Evolutionary conservation across 2,797 vertebrate genomes (phyloP).

Genomic region (Meriones psammophilus): DNA sequence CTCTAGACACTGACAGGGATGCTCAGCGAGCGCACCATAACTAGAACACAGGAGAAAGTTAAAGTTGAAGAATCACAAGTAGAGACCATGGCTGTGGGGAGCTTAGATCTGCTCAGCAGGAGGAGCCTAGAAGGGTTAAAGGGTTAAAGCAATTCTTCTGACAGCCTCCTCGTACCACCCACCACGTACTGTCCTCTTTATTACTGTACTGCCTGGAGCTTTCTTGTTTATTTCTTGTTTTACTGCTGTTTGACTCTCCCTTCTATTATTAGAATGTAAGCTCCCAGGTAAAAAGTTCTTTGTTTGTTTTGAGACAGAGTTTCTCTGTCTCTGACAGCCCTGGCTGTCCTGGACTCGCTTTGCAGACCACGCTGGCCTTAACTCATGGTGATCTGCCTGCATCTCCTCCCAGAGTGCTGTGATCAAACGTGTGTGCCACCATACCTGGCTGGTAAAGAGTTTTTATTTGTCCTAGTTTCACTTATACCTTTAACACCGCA

Average conservation of each 20-base stretch:
- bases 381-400: no score
- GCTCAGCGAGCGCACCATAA: background rate
- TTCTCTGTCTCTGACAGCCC: no score
- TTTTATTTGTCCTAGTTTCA: background rate
- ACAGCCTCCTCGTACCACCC: background rate
- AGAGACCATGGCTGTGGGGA: background rate
- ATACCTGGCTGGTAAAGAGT: background rate
- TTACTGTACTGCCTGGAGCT: background rate
- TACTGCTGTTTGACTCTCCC: background rate
- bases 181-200: background rate
- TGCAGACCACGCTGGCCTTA: no score
- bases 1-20: background rate
- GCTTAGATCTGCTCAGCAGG: background rate
- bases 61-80: background rate
- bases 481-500: background rate
- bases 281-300: background rate
- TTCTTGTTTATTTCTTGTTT: background rate
- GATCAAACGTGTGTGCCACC: no score
- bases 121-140: background rate
- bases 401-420: no score
- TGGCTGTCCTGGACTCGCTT: no score
- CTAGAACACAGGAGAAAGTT: conserved; percentile 2
- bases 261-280: background rate
- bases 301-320: no score
- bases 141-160: background rate